phyloP scores from a whole-genome alignment of 2,888 invertebrate species.

The Xylota sylvarum region DNA sequence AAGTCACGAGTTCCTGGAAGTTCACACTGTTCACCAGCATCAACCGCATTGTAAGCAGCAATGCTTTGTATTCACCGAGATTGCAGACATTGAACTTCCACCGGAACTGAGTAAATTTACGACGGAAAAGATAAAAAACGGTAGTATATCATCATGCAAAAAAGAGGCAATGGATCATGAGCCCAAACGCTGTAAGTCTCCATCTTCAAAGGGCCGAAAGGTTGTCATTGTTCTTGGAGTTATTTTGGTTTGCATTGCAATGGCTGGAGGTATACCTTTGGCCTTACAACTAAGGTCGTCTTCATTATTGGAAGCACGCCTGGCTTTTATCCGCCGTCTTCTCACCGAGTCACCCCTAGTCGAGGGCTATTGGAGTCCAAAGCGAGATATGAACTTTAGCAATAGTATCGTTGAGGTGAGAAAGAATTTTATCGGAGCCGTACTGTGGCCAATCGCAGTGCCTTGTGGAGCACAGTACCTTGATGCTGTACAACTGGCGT shows the following conservation, averaged over 20 bases:
- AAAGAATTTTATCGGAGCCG: slow-evolving; percentile 86
- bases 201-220: slow-evolving; percentile 81
- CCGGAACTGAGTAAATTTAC: slow-evolving; percentile 84
- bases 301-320: slow-evolving; percentile 86
- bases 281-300: slow-evolving; percentile 87
- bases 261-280: slow-evolving; percentile 85
- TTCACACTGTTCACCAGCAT: slow-evolving; percentile 83
- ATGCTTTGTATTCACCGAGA: slow-evolving; percentile 85
- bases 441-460: slow-evolving; percentile 85
- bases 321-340: slow-evolving; percentile 86
- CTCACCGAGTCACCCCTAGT: slow-evolving; percentile 86
- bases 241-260: slow-evolving; percentile 82
- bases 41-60: slow-evolving; percentile 84
- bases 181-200: slow-evolving; percentile 65
- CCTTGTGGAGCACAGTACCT: slow-evolving; percentile 88
- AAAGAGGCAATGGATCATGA: slow-evolving; percentile 80
- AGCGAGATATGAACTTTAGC: slow-evolving; percentile 79
- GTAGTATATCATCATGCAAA: slow-evolving; percentile 82
- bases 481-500: slow-evolving; percentile 88
- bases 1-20: slow-evolving; percentile 84
- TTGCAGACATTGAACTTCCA: slow-evolving; percentile 84
- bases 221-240: slow-evolving; percentile 82
- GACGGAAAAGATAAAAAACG: slow-evolving; percentile 83
- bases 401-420: slow-evolving; percentile 82
- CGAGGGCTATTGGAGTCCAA: slow-evolving; percentile 85